Evolutionary conservation across 2,113 vertebrate genomes (phyloP).

Genomic region (Corynorhinus townsendii): DNA sequence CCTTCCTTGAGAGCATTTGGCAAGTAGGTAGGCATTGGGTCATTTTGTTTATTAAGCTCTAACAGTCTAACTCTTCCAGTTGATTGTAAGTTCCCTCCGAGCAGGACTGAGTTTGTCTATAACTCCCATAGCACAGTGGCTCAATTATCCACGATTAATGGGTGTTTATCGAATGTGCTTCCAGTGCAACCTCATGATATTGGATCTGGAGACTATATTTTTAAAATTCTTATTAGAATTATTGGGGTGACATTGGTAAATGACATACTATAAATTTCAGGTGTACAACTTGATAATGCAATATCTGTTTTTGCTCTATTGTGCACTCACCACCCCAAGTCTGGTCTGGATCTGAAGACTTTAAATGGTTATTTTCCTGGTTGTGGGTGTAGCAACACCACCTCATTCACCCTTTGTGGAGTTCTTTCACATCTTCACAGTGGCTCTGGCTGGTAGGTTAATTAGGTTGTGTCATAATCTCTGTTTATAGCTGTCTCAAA

Average conservation of each 20-base stretch:
- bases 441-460: background rate
- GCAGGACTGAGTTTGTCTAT: background rate
- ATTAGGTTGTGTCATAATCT: background rate
- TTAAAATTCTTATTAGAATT: background rate
- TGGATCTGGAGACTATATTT: background rate
- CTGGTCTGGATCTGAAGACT: background rate
- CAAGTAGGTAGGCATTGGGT: background rate
- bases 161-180: background rate
- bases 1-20: background rate
- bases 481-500: background rate
- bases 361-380: background rate
- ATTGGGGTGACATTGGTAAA: background rate
- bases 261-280: background rate
- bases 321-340: background rate
- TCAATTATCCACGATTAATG: background rate
- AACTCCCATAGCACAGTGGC: background rate
- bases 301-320: background rate
- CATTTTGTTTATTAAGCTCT: background rate
- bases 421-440: background rate
- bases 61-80: background rate
- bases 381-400: fast-evolving
- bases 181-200: background rate
- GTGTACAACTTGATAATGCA: background rate
- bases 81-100: background rate
- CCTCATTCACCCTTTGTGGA: background rate